Percentiles rank a stretch among this genome's conserved stretches.
Evolutionary conservation across 1,140 invertebrate species (phyloP).

Genomic region (Pinna nobilis): DNA sequence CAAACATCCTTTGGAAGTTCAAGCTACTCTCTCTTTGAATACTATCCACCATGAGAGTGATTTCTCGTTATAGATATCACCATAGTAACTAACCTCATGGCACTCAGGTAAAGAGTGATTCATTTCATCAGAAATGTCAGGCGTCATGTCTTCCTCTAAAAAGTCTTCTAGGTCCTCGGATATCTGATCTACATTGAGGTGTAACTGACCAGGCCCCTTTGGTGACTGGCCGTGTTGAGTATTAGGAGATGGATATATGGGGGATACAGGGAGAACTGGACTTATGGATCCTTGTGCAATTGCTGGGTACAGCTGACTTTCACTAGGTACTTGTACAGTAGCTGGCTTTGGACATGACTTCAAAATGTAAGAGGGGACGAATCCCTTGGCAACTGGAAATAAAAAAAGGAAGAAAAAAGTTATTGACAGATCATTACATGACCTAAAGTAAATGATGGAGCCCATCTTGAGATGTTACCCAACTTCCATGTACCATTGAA

Average conservation of each 20-base stretch:
- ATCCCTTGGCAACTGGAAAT: conserved; percentile 64
- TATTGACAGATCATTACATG: no score
- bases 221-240: background rate
- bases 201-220: background rate
- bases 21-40: no score
- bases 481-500: background rate
- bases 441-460: no score
- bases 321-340: no score
- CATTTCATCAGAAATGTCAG: conserved; percentile 37
- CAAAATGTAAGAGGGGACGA: conserved; percentile 65
- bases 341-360: conserved; percentile 5
- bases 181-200: background rate
- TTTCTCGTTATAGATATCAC: no score
- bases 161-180: conserved; percentile 45
- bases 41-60: no score
- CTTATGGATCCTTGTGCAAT: no score
- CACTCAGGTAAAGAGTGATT: background rate
- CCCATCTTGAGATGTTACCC: background rate
- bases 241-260: background rate
- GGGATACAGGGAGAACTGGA: no score
- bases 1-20: no score
- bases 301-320: background rate
- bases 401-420: background rate
- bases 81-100: conserved; percentile 2
- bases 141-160: conserved; percentile 54